phyloP scores from a whole-genome alignment of 2,888 invertebrate species.

The Zeuzera pyrina region DNA sequence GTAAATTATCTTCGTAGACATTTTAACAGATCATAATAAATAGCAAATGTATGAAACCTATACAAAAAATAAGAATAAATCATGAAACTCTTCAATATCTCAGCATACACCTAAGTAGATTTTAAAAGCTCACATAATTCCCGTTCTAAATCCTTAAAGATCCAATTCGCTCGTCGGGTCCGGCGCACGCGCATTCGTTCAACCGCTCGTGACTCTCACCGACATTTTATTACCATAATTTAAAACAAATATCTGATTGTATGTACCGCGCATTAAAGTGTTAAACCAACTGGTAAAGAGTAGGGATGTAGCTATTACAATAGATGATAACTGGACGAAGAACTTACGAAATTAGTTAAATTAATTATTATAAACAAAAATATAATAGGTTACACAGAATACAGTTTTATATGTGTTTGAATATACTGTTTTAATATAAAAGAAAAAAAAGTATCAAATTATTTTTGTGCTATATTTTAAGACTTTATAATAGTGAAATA shows the following conservation, averaged over 20 bases:
- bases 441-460: too few species aligned
- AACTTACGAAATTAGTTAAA: not conserved
- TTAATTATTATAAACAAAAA: too few species aligned
- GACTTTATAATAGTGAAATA: too few species aligned
- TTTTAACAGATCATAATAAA: too few species aligned
- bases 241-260: slow-evolving; percentile 76
- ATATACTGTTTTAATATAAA: too few species aligned
- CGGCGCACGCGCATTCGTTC: slow-evolving; percentile 49
- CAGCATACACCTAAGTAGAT: not conserved
- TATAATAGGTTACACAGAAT: too few species aligned
- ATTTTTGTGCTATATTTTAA: too few species aligned
- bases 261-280: slow-evolving; percentile 71
- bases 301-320: slow-evolving; percentile 45
- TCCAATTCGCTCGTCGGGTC: slow-evolving; percentile 49
- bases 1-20: too few species aligned
- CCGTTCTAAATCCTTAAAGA: slow-evolving; percentile 27
- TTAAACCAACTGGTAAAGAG: slow-evolving; percentile 43
- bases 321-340: not conserved
- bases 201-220: slow-evolving; percentile 66
- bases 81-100: too few species aligned
- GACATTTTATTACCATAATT: slow-evolving; percentile 76
- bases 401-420: too few species aligned
- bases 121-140: not conserved
- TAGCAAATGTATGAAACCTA: too few species aligned
- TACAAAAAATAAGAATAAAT: too few species aligned